phyloP scores from a whole-genome alignment of 2,888 invertebrate species.

The Allophyes oxyacanthae region DNA sequence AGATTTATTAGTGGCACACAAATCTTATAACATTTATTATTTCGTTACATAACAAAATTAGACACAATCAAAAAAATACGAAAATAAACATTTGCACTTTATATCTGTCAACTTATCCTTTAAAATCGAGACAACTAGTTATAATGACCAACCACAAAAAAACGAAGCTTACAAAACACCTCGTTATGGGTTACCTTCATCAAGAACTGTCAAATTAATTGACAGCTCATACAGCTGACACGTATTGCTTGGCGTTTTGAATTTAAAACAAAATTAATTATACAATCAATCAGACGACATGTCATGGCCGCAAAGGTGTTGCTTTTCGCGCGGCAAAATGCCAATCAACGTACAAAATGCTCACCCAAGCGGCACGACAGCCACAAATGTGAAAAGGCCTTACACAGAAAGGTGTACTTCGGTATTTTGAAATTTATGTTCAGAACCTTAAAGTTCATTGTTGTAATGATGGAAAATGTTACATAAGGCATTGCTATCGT shows the following conservation, averaged over 20 bases:
- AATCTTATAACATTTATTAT: conserved; percentile 48
- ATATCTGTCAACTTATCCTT: conserved; percentile 77
- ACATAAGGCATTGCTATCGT: conserved; percentile 52
- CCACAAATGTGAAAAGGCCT: conserved; percentile 54
- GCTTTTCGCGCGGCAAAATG: conserved; percentile 86
- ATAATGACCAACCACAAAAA: conserved; percentile 75
- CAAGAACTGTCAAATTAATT: conserved; percentile 86
- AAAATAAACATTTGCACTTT: conserved; percentile 72
- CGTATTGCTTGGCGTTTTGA: conserved; percentile 77
- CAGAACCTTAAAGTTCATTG: conserved; percentile 56
- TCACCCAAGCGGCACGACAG: conserved; percentile 73
- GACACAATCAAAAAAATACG: conserved; percentile 46
- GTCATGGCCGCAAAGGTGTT: conserved; percentile 86
- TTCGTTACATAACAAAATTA: conserved; percentile 59
- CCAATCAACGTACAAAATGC: conserved; percentile 85
- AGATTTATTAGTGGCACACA: conserved; percentile 41
- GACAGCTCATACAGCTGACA: conserved; percentile 82
- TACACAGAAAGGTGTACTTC: conserved; percentile 25
- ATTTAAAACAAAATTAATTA: conserved; percentile 87
- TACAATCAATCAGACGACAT: conserved; percentile 86
- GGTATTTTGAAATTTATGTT: conserved; percentile 61
- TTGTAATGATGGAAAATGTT: conserved; percentile 29
- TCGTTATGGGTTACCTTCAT: conserved; percentile 82
- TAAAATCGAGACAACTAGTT: conserved; percentile 72
- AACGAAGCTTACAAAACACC: conserved; percentile 70